A percentile compares a stretch with the other conserved stretches of the same genome.
phyloP scores from a whole-genome alignment of 2,888 invertebrate genomes.

The Pyrrhosoma nymphula region DNA sequence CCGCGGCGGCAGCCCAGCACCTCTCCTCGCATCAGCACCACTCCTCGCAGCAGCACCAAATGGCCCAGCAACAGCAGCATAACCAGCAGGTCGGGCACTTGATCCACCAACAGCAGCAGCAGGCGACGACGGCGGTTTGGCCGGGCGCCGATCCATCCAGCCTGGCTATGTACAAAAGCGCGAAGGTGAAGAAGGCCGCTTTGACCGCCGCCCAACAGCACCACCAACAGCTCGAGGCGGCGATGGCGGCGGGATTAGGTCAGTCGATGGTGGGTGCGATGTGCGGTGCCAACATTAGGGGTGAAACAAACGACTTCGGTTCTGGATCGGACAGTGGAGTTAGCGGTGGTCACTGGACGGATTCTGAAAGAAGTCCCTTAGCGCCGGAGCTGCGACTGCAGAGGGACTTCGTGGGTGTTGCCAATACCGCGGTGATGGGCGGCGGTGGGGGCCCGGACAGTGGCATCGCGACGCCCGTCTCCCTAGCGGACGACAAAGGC shows the following conservation, averaged over 20 bases:
- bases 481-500: slow-evolving; percentile 68
- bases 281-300: neutral
- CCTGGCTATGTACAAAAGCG: slow-evolving; percentile 32
- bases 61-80: slow-evolving; percentile 50
- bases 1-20: slow-evolving; percentile 33
- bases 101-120: slow-evolving; percentile 65
- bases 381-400: slow-evolving; percentile 70
- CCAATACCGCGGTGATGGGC: slow-evolving; percentile 49
- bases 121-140: slow-evolving; percentile 68
- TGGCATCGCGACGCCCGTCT: slow-evolving; percentile 71
- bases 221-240: slow-evolving; percentile 50
- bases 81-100: slow-evolving; percentile 13
- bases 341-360: slow-evolving; percentile 72
- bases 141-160: slow-evolving; percentile 45
- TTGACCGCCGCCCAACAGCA: slow-evolving; percentile 34
- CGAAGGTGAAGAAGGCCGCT: slow-evolving; percentile 66
- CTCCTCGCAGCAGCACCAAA: neutral
- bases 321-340: slow-evolving; percentile 72
- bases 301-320: slow-evolving; percentile 70
- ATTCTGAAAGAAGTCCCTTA: slow-evolving; percentile 72
- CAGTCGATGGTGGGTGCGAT: slow-evolving; percentile 32
- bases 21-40: neutral
- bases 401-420: slow-evolving; percentile 68
- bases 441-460: slow-evolving; percentile 69
- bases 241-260: slow-evolving; percentile 26